Base-by-base conservation (phyloP, 1,140 invertebrate genomes). In the Brachionus paranguensis region DNA sequence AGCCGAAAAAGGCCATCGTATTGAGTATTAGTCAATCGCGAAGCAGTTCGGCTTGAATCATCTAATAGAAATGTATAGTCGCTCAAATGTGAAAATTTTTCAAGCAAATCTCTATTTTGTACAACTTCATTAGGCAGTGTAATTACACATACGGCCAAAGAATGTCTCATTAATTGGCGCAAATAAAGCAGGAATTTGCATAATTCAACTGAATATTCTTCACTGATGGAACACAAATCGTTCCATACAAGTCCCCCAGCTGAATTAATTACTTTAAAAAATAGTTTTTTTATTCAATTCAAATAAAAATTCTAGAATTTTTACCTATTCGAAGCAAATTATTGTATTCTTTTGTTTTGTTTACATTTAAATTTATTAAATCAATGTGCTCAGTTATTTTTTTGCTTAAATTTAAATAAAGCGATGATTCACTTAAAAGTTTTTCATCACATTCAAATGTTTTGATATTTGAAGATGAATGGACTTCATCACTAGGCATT, bases 261-360 rank as follows among this genome's bases (percentile, higher is more conserved):
- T 81, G 78, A 64, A 20, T 81, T 60, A 37, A 81, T 81, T 14
- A 81, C 78, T 81, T 79, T 45, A 24, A 29, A 64, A 53, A 78
- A 55, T 45, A 33, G 12, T 29, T 37, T 41, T 50, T 10, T 41
- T 55, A 27, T 53, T 55, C n/a, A 37, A 37, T 37, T 37, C 20
- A 24, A 47, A 37, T 78, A 33, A 29, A 43, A 41, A 47, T 43
- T 79, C 29, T 29, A 33, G 29, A 53, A 55, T 79, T n/a, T 64
- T 81, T 81, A 81, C 78, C 78, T 43, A 81, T 81, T 64, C 78
- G 50, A 64, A 81, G 53, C 50, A 81, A 41, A 47, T 81, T 81
- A 41, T 60, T 81, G 53, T 81, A 81, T 47, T 81, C 50, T 81
- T 81, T 81, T 60, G 78, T 81, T 64, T 64, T 81, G 53, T 60